Conservation (phyloP, 2,797 vertebrate species). For the Notolepis coatsorum region DNA sequence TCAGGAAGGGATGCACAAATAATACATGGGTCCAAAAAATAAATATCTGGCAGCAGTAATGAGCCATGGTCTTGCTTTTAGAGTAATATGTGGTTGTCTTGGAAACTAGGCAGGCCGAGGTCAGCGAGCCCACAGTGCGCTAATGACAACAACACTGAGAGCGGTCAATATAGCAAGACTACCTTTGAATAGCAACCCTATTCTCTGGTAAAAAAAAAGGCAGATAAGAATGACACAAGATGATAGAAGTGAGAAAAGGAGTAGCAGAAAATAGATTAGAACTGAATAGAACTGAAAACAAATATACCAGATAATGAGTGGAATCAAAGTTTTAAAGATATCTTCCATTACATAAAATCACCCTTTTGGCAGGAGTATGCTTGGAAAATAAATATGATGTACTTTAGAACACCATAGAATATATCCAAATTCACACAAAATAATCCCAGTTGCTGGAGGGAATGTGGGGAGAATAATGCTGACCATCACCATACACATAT, state of each 20-base stretch:
- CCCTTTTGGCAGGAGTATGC: too few species aligned
- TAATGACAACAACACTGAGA: conserved; percentile 46
- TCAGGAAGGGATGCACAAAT: not conserved
- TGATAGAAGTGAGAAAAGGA: not conserved
- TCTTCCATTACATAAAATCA: too few species aligned
- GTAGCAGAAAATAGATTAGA: not conserved
- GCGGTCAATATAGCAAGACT: conserved; percentile 40
- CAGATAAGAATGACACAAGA: not conserved
- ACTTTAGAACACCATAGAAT: too few species aligned
- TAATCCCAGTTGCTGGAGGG: too few species aligned
- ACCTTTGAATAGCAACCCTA: conserved; percentile 26
- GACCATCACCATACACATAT: too few species aligned
- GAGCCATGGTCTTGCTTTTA: conserved; percentile 51
- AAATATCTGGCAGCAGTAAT: conserved; percentile 54
- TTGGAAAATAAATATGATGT: too few species aligned
- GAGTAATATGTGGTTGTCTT: conserved; percentile 79
- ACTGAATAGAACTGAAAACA: not conserved
- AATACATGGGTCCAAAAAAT: conserved; percentile 31
- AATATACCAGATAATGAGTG: too few species aligned
- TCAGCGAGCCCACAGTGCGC: conserved; percentile 55
- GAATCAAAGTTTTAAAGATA: too few species aligned
- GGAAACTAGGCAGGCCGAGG: conserved; percentile 80
- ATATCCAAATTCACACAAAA: too few species aligned
- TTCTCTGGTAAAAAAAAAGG: conserved; percentile 20
- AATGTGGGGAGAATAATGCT: too few species aligned